These are phyloP conservation scores for Castor canadensis DNA, from an alignment of 2,113 vertebrate species.

Conservation along the genomic window DNA sequence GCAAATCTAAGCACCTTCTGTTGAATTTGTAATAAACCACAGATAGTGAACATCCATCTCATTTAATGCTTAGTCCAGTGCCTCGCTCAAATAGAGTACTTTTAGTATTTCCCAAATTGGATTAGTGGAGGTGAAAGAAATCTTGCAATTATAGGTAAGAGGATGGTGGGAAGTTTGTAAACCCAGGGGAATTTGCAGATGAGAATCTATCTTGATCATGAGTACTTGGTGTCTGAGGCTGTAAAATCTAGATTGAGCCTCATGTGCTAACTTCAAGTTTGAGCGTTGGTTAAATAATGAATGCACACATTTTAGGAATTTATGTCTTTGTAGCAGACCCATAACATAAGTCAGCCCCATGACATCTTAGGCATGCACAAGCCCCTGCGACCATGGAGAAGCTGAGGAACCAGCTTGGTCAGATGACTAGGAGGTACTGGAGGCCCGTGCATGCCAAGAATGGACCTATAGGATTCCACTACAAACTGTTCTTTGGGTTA, in stretches of 20 bases:
- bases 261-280: background rate
- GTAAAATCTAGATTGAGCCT: background rate
- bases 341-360: no score
- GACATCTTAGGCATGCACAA: no score
- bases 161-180: background rate
- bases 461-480: no score
- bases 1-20: conserved; percentile 53
- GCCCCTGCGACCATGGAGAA: no score
- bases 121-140: conserved; percentile 42
- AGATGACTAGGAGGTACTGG: no score
- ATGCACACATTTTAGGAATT: background rate
- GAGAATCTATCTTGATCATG: background rate
- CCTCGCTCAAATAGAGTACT: background rate
- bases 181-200: background rate
- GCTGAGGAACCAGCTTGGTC: no score
- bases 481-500: no score
- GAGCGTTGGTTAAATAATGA: background rate
- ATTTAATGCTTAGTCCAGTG: background rate
- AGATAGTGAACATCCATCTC: conserved; percentile 16
- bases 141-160: background rate
- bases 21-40: conserved; percentile 27
- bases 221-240: background rate
- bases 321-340: no score
- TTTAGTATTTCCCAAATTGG: conserved; percentile 3
- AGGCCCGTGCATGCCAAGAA: no score